Evolutionary conservation across 64 coral and sea anemone species (phyloP), one percentile per base, ranked within the genome.

Genomic region (Anthopleura sola): DNA sequence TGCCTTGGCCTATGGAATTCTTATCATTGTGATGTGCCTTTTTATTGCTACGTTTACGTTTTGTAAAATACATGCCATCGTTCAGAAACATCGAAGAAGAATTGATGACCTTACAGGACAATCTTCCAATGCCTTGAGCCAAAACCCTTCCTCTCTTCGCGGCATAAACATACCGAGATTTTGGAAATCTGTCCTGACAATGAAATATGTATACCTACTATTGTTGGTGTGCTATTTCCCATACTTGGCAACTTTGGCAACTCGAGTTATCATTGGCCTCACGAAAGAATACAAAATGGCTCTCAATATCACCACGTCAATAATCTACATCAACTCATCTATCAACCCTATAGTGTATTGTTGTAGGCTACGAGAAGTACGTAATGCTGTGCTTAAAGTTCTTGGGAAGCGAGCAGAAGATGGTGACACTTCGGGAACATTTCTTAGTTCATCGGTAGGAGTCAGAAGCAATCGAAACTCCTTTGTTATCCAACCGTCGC

Each of bases 221-320:
- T 11, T 81, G 36, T 18, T 81, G 21, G 6, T 44, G 0, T 81
- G 78, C 78, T 81, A 46, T 40, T 40, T 81, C 8, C 78, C 78
- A 14, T 81, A 81, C 24, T 46, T 81, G 78, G 26, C 37, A 36
- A 81, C 78, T 75, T 38, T 81, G 37, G 26, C 36, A 49, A 24
- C 46, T 44, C 36, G 78, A 8, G 28, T 81, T 31, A 13, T 81
- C 4, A 40, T 81, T 36, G 78, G 78, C 10, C 26, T 81, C 9
- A 81, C 78, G 7, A 81, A 81, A 38, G 78, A 81, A 19, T 81
- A 81, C 37, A 81, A 81, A 40, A 28, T 81, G 37, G 78, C 46
- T 1, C 21, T 81, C 3, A 81, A 81, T 44, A 81, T 81, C 10
- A 81, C 78, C 4, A 81, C 78, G 46, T 19, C 78, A 12, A n/a